Evolutionary conservation across 2,888 invertebrate species (phyloP).

Genomic region (Crossocerus cetratus): DNA sequence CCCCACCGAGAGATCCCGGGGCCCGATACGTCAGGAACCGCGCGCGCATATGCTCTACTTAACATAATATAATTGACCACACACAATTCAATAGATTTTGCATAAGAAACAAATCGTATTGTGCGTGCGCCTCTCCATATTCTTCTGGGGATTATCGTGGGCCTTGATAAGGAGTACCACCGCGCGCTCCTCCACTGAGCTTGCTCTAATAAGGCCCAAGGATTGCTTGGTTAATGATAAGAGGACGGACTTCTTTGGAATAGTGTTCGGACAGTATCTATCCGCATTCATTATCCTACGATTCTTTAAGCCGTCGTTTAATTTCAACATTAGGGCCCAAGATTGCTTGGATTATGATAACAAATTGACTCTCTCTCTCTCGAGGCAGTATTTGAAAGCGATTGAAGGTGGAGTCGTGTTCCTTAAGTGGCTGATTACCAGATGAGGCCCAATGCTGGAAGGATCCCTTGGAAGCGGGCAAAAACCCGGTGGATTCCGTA

Average conservation of each 20-base stretch:
- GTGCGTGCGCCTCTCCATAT: slow-evolving; percentile 23
- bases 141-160: slow-evolving; percentile 6
- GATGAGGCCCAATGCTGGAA: too few relatives aligned
- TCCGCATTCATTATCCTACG: too few relatives aligned
- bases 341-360: too few relatives aligned
- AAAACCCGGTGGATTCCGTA: slow-evolving; percentile 47
- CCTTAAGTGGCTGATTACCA: not conserved
- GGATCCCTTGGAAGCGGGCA: not conserved
- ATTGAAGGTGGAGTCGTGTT: too few relatives aligned
- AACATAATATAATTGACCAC: slow-evolving; percentile 77
- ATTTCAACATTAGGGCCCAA: too few relatives aligned
- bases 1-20: slow-evolving; percentile 55
- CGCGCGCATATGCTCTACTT: slow-evolving; percentile 72
- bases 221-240: too few relatives aligned
- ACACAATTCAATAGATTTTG: slow-evolving; percentile 74
- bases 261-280: too few relatives aligned
- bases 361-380: too few relatives aligned
- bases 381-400: too few relatives aligned
- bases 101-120: slow-evolving; percentile 71
- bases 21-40: slow-evolving; percentile 66
- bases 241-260: too few relatives aligned
- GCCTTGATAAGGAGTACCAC: slow-evolving; percentile 1
- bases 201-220: too few relatives aligned
- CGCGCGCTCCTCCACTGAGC: not conserved
- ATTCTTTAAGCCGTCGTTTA: too few relatives aligned